phyloP scores from a whole-genome alignment of 2,888 invertebrate genomes.

The Amitus sp. region DNA sequence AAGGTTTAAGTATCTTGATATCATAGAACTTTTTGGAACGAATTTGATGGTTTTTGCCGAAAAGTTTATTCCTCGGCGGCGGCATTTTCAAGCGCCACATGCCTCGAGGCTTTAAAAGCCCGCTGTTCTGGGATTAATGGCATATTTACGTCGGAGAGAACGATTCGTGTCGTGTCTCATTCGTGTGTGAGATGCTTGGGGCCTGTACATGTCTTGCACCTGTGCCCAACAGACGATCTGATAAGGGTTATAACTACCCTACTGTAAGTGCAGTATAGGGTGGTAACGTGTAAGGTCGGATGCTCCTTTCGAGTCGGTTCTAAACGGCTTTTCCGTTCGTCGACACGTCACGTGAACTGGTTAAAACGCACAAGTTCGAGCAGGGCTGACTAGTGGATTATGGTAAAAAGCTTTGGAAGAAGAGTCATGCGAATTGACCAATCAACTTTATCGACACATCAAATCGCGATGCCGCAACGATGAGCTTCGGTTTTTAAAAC shows the following conservation, averaged over 20 bases:
- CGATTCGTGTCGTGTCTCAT: slow-evolving; percentile 15
- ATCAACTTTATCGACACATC: no score
- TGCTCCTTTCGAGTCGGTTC: slow-evolving; percentile 56
- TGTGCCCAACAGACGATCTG: slow-evolving; percentile 54
- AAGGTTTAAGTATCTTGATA: no score
- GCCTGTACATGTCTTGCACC: slow-evolving; percentile 44
- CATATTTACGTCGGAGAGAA: slow-evolving; percentile 17
- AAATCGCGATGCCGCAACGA: no score
- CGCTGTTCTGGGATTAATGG: slow-evolving; percentile 29
- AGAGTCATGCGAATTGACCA: background rate
- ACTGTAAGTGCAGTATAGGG: slow-evolving; percentile 30
- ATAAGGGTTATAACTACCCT: slow-evolving; percentile 55
- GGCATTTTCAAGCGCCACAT: no score
- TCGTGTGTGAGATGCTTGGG: slow-evolving; percentile 15
- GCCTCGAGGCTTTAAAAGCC: no score
- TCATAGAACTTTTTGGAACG: no score
- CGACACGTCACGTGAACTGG: slow-evolving; percentile 34
- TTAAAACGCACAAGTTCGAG: background rate
- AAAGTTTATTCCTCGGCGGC: no score
- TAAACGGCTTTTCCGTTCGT: slow-evolving; percentile 54
- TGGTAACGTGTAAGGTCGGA: slow-evolving; percentile 51
- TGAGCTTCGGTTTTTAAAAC: no score
- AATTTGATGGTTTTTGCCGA: no score
- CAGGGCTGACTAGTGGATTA: background rate
- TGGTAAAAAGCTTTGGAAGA: background rate